Conservation (phyloP, 2,888 invertebrate species). For the Latrodectus elegans region DNA sequence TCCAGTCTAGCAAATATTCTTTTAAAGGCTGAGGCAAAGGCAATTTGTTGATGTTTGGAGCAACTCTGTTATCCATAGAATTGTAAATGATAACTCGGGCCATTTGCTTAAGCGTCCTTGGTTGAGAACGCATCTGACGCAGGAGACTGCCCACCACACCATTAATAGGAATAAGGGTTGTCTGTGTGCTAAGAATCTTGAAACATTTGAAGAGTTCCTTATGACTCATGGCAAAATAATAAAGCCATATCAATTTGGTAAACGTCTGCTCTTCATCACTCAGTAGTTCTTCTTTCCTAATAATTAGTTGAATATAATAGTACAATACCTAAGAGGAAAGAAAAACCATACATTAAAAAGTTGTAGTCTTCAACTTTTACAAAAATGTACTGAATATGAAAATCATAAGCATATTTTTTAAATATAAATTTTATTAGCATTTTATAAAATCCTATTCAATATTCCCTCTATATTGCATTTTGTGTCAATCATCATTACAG, state of each 20-base stretch:
- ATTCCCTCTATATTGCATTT: no score
- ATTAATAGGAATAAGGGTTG: conserved; percentile 79
- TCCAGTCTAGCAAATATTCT: conserved; percentile 83
- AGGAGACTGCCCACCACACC: conserved; percentile 80
- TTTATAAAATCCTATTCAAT: no score
- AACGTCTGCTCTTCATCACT: conserved; percentile 80
- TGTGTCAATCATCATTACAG: no score
- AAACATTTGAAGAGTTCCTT: conserved; percentile 82
- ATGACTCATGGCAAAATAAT: conserved; percentile 80
- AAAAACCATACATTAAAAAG: background rate
- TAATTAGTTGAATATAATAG: conserved; percentile 83
- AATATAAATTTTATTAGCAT: no score
- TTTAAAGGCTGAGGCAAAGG: conserved; percentile 82
- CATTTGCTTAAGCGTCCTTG: conserved; percentile 83
- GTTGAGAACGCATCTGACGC: conserved; percentile 81
- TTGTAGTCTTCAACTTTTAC: no score
- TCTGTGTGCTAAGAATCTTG: conserved; percentile 80
- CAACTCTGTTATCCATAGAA: conserved; percentile 80
- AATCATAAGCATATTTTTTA: no score
- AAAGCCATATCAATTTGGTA: conserved; percentile 80
- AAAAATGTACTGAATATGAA: no score
- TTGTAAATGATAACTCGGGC: conserved; percentile 83
- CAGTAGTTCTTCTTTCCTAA: conserved; percentile 78
- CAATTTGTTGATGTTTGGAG: conserved; percentile 81
- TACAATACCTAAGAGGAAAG: conserved; percentile 79